A percentile compares a stretch with the other conserved stretches of the same genome.
Conservation (phyloP, 1,140 invertebrate species). For the Pectinophora gossypiella region DNA sequence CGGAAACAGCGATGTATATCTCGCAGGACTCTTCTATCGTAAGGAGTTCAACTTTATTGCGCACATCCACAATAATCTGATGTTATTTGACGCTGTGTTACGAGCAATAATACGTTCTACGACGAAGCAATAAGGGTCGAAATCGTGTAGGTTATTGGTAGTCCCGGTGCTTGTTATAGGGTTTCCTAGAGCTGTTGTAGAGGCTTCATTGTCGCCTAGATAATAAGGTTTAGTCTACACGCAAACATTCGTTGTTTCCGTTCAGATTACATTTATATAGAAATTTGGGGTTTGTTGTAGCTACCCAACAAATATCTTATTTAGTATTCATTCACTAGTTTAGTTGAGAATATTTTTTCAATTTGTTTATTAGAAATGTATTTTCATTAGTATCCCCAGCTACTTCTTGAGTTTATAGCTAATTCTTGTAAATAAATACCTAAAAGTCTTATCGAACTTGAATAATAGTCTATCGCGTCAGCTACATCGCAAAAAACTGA, state of each 20-base stretch:
- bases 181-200: slow-evolving; percentile 43
- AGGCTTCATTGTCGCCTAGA: slow-evolving; percentile 48
- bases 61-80: slow-evolving; percentile 16
- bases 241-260: slow-evolving; percentile 17
- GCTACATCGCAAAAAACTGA: too few species aligned
- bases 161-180: slow-evolving; percentile 26
- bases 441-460: too few species aligned
- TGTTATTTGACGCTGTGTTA: slow-evolving; percentile 9
- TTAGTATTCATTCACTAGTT: too few species aligned
- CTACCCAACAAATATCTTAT: too few species aligned
- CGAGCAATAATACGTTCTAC: slow-evolving; percentile 23
- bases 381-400: too few species aligned
- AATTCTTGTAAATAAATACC: too few species aligned
- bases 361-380: too few species aligned
- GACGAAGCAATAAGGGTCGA: slow-evolving; percentile 18
- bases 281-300: too few species aligned
- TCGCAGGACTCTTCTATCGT: not conserved
- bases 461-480: too few species aligned
- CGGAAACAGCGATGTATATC: slow-evolving; percentile 7
- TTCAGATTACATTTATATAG: too few species aligned
- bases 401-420: too few species aligned
- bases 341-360: too few species aligned
- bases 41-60: slow-evolving; percentile 10
- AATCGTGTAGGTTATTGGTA: slow-evolving; percentile 13
- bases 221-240: slow-evolving; percentile 40